Conservation (phyloP, 2,888 invertebrate species). For the Cryptosula pallasiana region DNA sequence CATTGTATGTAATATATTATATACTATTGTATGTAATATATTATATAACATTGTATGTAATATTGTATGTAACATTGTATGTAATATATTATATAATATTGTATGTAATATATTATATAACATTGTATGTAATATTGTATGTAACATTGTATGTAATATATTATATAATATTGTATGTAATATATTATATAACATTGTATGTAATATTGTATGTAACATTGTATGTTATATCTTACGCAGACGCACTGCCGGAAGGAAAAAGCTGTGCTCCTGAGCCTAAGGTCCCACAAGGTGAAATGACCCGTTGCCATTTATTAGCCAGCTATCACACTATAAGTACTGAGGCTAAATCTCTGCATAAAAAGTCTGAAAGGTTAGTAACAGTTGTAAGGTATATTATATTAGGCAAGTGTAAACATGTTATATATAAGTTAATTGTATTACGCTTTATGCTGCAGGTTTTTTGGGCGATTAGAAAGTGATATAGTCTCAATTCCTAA, state of each 20-base stretch:
- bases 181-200: neutral
- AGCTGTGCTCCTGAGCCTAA: too few relatives aligned
- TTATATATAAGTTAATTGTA: neutral
- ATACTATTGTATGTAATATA: too few relatives aligned
- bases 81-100: too few relatives aligned
- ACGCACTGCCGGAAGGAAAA: neutral
- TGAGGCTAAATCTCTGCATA: neutral
- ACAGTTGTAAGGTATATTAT: neutral
- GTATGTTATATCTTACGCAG: neutral
- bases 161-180: too few relatives aligned
- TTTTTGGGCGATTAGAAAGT: neutral
- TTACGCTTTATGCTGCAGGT: neutral
- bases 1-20: too few relatives aligned
- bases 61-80: too few relatives aligned
- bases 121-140: too few relatives aligned
- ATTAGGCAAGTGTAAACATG: neutral
- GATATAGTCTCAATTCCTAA: neutral
- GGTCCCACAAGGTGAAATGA: neutral
- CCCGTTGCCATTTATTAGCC: neutral
- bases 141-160: too few relatives aligned
- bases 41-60: too few relatives aligned
- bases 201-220: neutral
- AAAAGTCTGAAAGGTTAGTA: neutral
- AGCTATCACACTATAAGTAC: conserved; percentile 8
- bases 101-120: too few relatives aligned